These are phyloP conservation scores for Morus bassanus DNA, from an alignment of 2,797 vertebrate species.

Conservation along the genomic window DNA sequence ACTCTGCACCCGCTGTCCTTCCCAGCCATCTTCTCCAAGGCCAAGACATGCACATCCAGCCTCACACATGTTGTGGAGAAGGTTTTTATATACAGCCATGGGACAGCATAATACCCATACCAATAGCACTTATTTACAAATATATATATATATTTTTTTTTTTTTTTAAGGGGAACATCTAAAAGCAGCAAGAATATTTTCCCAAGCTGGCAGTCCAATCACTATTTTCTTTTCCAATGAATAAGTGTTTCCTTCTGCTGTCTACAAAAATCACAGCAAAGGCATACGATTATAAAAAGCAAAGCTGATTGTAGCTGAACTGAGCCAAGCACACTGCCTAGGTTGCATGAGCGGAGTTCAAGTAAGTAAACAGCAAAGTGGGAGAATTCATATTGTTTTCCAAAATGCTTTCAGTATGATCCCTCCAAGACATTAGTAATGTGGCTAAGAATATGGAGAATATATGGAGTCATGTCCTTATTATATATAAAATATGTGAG, in stretches of 20 bases:
- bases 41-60: background rate
- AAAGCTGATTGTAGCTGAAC: background rate
- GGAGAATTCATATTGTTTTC: background rate
- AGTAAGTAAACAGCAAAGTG: background rate
- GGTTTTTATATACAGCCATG: background rate
- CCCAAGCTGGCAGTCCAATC: too few species aligned
- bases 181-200: background rate
- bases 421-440: background rate
- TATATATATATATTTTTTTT: too few species aligned
- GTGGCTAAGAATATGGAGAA: background rate
- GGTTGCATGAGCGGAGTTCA: background rate
- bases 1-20: background rate
- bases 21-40: background rate
- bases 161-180: background rate
- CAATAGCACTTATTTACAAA: background rate
- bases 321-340: background rate
- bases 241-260: background rate
- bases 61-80: background rate
- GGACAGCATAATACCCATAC: background rate
- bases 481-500: background rate
- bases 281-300: background rate
- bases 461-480: background rate
- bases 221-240: accelerated
- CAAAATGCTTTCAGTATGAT: background rate
- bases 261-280: background rate